Conservation (phyloP, 2,113 vertebrate species). For the Eubucco bourcierii region DNA sequence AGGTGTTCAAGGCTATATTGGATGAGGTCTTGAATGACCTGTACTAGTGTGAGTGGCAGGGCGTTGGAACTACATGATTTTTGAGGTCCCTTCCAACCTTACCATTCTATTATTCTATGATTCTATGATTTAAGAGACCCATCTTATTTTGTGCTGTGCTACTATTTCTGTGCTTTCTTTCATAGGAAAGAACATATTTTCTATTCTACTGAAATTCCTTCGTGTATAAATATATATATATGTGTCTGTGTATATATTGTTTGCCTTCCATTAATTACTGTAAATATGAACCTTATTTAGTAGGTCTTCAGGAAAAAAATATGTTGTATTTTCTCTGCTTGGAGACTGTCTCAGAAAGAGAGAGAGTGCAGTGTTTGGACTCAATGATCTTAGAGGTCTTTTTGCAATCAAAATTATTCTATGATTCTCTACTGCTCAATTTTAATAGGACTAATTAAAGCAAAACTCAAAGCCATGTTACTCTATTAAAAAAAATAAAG, state of each 20-base stretch:
- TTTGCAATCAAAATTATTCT: too few species aligned
- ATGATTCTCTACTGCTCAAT: background rate
- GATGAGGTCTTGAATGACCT: too few species aligned
- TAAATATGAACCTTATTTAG: background rate
- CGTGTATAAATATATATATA: background rate
- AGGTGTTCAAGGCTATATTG: too few species aligned
- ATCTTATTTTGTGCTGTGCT: background rate
- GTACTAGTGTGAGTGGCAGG: too few species aligned
- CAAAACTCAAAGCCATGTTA: background rate
- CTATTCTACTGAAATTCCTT: background rate
- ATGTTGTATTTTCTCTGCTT: background rate
- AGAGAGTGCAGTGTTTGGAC: too few species aligned
- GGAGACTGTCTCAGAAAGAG: too few species aligned
- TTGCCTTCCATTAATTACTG: background rate
- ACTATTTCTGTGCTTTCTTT: background rate
- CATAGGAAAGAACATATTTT: background rate
- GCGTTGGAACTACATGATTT: too few species aligned
- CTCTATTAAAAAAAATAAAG: background rate
- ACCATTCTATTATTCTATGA: too few species aligned
- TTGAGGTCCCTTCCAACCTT: too few species aligned
- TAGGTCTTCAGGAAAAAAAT: background rate
- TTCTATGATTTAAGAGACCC: background rate
- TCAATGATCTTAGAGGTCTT: too few species aligned
- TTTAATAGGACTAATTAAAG: background rate
- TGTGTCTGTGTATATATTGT: too few species aligned